These are phyloP conservation scores for Subanguina moxae DNA, from an alignment of 1,140 invertebrate species.

Conservation along the genomic window DNA sequence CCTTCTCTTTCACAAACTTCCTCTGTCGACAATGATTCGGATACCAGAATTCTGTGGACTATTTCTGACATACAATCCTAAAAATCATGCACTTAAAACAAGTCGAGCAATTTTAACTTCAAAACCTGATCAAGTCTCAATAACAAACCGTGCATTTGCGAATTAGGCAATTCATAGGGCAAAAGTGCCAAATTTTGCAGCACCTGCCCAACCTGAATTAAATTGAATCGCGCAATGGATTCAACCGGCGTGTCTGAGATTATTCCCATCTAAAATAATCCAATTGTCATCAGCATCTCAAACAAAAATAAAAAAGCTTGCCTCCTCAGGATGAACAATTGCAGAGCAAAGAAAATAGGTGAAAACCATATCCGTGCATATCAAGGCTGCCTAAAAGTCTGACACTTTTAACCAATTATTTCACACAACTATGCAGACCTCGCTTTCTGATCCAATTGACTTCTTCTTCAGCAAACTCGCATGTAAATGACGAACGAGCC, in stretches of 20 bases:
- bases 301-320: conserved; percentile 74
- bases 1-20: conserved; percentile 43
- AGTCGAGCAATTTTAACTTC: not conserved
- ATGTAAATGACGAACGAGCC: conserved; percentile 66
- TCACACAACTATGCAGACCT: too few species aligned
- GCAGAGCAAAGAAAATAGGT: conserved; percentile 91
- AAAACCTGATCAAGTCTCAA: conserved; percentile 70
- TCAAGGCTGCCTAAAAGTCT: conserved; percentile 54
- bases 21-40: conserved; percentile 33
- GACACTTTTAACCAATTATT: too few species aligned
- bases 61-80: conserved; percentile 44
- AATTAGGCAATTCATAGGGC: conserved; percentile 47
- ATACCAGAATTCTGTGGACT: conserved; percentile 37
- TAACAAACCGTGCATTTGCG: conserved; percentile 71
- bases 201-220: conserved; percentile 83
- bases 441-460: too few species aligned
- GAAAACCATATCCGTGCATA: conserved; percentile 87
- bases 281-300: conserved; percentile 69
- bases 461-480: conserved; percentile 60
- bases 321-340: conserved; percentile 86
- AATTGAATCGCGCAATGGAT: conserved; percentile 80
- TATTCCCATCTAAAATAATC: conserved; percentile 70
- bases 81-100: not conserved
- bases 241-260: conserved; percentile 82
- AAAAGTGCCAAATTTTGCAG: conserved; percentile 79